These are phyloP conservation scores for Lethrus apterus DNA, from an alignment of 1,140 invertebrate species.

Conservation along the genomic window DNA sequence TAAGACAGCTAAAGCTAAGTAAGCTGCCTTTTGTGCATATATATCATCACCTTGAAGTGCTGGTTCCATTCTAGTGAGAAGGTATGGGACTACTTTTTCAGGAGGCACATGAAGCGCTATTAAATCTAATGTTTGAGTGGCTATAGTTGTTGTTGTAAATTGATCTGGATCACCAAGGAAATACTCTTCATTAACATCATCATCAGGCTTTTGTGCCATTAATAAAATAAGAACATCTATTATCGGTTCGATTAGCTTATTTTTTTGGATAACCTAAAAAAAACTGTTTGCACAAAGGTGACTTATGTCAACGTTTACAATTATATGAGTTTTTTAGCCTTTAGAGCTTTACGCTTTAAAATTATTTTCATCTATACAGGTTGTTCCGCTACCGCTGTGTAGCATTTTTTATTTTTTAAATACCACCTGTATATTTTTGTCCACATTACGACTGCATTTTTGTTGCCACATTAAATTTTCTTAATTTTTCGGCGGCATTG, in stretches of 20 bases:
- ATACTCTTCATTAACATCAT: constrained; percentile 57
- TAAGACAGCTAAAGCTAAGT: constrained; percentile 64
- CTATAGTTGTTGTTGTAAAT: constrained; percentile 55
- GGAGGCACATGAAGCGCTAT: constrained; percentile 70
- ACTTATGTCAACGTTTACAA: no score
- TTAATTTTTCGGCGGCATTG: no score
- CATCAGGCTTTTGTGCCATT: constrained; percentile 52
- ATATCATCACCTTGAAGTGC: constrained; percentile 51
- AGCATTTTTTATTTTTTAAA: no score
- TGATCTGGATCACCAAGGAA: constrained; percentile 51
- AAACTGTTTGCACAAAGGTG: not conserved
- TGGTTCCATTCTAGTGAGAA: constrained; percentile 55
- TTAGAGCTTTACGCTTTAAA: no score
- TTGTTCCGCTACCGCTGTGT: no score
- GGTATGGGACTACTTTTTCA: constrained; percentile 63
- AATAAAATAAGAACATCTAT: constrained; percentile 60
- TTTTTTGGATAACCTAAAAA: constrained; percentile 57
- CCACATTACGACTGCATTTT: no score
- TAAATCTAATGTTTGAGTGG: constrained; percentile 67
- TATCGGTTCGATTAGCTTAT: constrained; percentile 65
- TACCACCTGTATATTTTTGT: no score
- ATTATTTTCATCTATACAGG: no score
- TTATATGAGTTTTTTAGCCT: no score
- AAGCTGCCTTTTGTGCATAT: constrained; percentile 60
- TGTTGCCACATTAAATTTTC: no score